Evolutionary conservation across 2,888 invertebrate genomes (phyloP), one percentile per base, ranked within the genome.

Genomic region (Oithona nana): DNA sequence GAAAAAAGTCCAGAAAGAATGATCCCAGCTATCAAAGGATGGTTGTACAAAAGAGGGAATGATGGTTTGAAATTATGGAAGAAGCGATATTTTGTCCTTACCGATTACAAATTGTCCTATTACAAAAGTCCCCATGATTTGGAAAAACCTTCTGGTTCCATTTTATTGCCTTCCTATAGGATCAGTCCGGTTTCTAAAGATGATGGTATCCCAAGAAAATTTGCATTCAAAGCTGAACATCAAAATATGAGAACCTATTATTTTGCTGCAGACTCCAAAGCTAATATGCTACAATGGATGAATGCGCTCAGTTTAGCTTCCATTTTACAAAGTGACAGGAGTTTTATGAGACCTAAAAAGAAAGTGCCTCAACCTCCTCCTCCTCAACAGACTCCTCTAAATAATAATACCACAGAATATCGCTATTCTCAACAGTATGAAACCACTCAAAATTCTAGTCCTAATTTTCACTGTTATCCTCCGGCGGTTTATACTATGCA

Each of bases 1-100:
- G n/a, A n/a, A n/a, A n/a, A n/a, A n/a, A n/a, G n/a, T n/a, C n/a
- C n/a, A n/a, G n/a, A n/a, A n/a, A n/a, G n/a, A n/a, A n/a, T n/a
- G n/a, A n/a, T n/a, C n/a, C n/a, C n/a, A n/a, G n/a, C 88, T 0
- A 79, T 88, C 69, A 82, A 87, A 67, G 92, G 92, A 22, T 88
- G 92, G 83, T 76, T 93, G 57, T 85, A 88, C 73, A 90, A 92
- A 71, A 88, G 92, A 76, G 92, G 92, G 61, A 89, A 88, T 39
- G 88, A 89, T 70, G 90, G 90, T 6, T 77, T 93, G 2, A 92
- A 88, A 79, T 81, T 89, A 51, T 93, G 93, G 92, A 85, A 90
- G 71, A 88, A 87, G 71, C 80, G 92, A 65, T 93, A 92, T 92
- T 92, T 89, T 75, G 92, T 93, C 50, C 77, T 93, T 63, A 86